Conservation (phyloP, 2,113 vertebrate genomes). For the Rhabdornis inornatus region DNA sequence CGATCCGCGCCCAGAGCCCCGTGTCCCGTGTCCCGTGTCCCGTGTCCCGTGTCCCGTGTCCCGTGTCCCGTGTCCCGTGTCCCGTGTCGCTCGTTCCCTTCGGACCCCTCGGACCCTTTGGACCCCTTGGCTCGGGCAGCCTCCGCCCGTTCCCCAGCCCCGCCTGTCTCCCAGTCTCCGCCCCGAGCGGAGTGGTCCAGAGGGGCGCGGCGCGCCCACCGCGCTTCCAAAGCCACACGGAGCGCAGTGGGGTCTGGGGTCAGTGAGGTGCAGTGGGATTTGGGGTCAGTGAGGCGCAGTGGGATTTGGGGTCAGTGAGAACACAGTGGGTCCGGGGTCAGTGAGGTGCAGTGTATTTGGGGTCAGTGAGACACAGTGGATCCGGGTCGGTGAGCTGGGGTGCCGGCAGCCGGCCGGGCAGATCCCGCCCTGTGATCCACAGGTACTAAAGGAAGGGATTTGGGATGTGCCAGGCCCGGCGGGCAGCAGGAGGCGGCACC, state of each 20-base stretch:
- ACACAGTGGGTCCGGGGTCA: rapidly evolving
- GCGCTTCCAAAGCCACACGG: not conserved
- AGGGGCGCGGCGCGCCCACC: not conserved
- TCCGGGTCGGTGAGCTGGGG: not conserved
- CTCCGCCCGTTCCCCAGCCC: too few relatives aligned
- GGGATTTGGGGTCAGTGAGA: too few relatives aligned
- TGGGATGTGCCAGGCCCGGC: not conserved
- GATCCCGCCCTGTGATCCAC: not conserved
- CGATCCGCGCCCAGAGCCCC: rapidly evolving
- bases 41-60: too few relatives aligned
- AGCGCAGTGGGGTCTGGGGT: too few relatives aligned
- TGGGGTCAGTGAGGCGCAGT: rapidly evolving
- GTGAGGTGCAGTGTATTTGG: not conserved
- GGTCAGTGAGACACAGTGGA: rapidly evolving
- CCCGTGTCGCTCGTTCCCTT: too few relatives aligned
- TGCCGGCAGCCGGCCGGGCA: not conserved
- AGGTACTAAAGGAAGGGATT: not conserved
- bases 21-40: too few relatives aligned
- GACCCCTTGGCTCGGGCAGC: not conserved
- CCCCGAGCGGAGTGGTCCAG: too few relatives aligned
- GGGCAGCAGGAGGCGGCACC: rapidly evolving
- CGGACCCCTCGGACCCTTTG: too few relatives aligned
- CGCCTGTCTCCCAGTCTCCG: too few relatives aligned
- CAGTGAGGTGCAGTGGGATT: too few relatives aligned
- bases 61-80: too few relatives aligned